A percentile compares a stretch with the other conserved stretches of the same genome.
Evolutionary conservation across 2,797 vertebrate genomes (phyloP).

Genomic region (Brachymystax lenok): DNA sequence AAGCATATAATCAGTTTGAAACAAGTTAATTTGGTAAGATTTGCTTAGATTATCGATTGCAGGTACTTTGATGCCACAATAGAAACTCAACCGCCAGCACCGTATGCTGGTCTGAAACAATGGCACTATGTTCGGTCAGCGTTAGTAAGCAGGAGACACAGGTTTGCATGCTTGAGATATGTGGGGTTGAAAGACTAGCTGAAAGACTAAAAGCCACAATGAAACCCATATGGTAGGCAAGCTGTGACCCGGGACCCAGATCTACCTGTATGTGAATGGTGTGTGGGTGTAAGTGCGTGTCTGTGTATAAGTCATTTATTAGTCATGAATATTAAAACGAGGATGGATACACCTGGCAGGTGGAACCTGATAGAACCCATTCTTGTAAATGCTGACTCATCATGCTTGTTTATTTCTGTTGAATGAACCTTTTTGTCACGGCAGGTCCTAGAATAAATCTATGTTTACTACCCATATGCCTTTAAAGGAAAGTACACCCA

Average conservation of each 20-base stretch:
- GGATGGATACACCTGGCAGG: too few species aligned
- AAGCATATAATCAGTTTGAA: background rate
- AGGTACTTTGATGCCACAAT: background rate
- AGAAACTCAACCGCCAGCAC: background rate
- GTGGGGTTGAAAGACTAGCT: background rate
- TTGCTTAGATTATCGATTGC: background rate
- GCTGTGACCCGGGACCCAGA: background rate
- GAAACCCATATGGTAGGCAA: background rate
- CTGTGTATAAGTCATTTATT: too few species aligned
- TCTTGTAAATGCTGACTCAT: too few species aligned
- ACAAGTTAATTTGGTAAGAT: background rate
- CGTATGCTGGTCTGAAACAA: background rate
- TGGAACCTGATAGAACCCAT: background rate
- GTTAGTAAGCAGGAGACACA: conserved; percentile 20
- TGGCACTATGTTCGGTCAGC: background rate
- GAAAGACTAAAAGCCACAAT: background rate
- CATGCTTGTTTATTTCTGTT: background rate
- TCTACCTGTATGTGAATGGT: too few species aligned
- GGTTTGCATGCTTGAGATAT: background rate
- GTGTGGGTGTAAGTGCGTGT: too few species aligned
- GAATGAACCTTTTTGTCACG: background rate
- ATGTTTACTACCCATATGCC: background rate
- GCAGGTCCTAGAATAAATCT: background rate
- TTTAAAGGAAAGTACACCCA: too few species aligned
- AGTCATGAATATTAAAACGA: too few species aligned